phyloP scores from a whole-genome alignment of 2,113 vertebrate species.

The Pampusana beccarii region DNA sequence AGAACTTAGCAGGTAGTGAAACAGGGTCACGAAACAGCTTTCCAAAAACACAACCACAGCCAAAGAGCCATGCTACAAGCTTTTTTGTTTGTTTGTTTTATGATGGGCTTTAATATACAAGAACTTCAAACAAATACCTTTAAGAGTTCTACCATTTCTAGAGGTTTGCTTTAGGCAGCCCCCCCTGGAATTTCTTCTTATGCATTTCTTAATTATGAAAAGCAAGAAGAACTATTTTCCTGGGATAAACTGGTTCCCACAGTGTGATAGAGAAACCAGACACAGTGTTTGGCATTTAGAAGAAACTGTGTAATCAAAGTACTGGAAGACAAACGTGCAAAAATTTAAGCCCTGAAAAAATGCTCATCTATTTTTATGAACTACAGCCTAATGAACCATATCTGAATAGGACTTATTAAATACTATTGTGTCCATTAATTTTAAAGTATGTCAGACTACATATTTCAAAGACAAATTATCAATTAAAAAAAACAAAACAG shows the following conservation, averaged over 20 bases:
- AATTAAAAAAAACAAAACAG: neutral
- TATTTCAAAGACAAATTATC: neutral
- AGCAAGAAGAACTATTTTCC: neutral
- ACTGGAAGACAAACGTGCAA: neutral
- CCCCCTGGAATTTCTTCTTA: neutral
- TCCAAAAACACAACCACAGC: neutral
- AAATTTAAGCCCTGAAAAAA: neutral
- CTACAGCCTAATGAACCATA: neutral
- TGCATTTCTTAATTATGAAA: neutral
- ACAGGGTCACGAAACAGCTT: neutral
- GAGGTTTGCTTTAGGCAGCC: neutral
- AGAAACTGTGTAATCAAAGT: neutral
- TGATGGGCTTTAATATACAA: neutral
- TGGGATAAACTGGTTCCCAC: neutral
- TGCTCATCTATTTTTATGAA: neutral
- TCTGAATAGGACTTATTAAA: neutral
- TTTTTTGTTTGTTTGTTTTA: neutral
- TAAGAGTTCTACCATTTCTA: neutral
- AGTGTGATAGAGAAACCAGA: neutral
- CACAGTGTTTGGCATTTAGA: neutral
- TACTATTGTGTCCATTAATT: neutral
- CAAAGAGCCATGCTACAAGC: neutral
- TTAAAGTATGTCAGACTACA: neutral
- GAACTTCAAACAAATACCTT: neutral
- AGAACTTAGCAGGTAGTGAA: neutral